Evolutionary conservation across 2,113 vertebrate genomes (phyloP), one percentile per base, ranked within the genome.

Genomic region (Gopherus evgoodei): DNA sequence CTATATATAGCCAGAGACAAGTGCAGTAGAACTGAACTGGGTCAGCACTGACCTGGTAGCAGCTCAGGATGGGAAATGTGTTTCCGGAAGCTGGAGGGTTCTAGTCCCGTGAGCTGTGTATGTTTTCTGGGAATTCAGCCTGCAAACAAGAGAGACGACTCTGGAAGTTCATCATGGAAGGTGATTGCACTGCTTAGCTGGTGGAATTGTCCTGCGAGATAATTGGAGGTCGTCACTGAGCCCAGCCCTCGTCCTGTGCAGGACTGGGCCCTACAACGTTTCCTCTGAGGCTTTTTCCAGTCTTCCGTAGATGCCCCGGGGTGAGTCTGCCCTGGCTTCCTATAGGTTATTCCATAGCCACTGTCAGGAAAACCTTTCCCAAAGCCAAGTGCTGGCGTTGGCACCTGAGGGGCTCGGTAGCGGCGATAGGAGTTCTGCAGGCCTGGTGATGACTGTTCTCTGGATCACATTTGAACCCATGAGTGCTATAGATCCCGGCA

Each of bases 51-150:
- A 44, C 22, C 11, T 12, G 19, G 65, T 38, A 69, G 35, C 65
- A n/a, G 65, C 35, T 69, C 35, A 21, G 6, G 24, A 5, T 14
- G 22, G 38, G 75, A 13, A 44, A 14, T 27, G 75, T 42, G 4
- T 25, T 25, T 27, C 75, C 42, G 16, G 75, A 27, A 44, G 42
- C 72, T 25, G 24, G 10, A 13, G 12, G 75, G 38, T 13, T 76
- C 72, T 44, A 24, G 22, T 11, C 42, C 3, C 5, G 1, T 11
- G 21, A 24, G 38, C 17, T 6, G 3, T 5, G 24, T 7, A 6
- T 10, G 11, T 14, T 27, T 78, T 78, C 38, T 72, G 59, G 29
- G 29, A 16, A 31, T 62, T 31, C 16, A 13, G 29, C 29, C 29
- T 14, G 29, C 59, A 35, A 17, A 62, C 13, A 7, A 29, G 14